phyloP scores from a whole-genome alignment of 2,888 invertebrate species.

The Nineta flava region DNA sequence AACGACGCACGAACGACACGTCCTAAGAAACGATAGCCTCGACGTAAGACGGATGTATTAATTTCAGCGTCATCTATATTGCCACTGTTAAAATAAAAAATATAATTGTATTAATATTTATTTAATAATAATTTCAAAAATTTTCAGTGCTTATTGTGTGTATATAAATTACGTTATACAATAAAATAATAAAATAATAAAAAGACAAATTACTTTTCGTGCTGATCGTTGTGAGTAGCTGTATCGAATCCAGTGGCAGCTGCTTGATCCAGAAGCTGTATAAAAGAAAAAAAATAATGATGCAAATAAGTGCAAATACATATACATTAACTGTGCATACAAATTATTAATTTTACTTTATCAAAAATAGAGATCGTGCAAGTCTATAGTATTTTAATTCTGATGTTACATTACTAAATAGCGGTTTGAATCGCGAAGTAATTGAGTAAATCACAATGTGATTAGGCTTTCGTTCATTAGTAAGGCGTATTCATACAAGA shows the following conservation, averaged over 20 bases:
- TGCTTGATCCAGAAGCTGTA: conserved; percentile 54
- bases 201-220: conserved; percentile 43
- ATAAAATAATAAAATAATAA: conserved; percentile 4
- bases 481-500: too few species aligned
- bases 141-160: too few species aligned
- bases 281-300: conserved; percentile 39
- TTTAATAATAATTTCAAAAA: background rate
- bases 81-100: conserved; percentile 25
- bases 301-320: conserved; percentile 1
- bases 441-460: too few species aligned
- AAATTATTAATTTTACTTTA: background rate
- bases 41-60: conserved; percentile 48
- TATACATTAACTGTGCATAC: background rate
- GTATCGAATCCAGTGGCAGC: conserved; percentile 36
- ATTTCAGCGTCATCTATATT: conserved; percentile 32
- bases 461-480: too few species aligned
- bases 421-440: too few species aligned
- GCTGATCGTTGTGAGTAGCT: conserved; percentile 35
- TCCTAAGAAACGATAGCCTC: conserved; percentile 71
- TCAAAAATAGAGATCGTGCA: too few species aligned
- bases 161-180: too few species aligned
- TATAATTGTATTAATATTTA: background rate
- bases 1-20: conserved; percentile 82
- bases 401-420: too few species aligned
- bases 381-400: too few species aligned